Evolutionary conservation across 2,888 invertebrate species (phyloP).

Genomic region (Parnassius smintheus): DNA sequence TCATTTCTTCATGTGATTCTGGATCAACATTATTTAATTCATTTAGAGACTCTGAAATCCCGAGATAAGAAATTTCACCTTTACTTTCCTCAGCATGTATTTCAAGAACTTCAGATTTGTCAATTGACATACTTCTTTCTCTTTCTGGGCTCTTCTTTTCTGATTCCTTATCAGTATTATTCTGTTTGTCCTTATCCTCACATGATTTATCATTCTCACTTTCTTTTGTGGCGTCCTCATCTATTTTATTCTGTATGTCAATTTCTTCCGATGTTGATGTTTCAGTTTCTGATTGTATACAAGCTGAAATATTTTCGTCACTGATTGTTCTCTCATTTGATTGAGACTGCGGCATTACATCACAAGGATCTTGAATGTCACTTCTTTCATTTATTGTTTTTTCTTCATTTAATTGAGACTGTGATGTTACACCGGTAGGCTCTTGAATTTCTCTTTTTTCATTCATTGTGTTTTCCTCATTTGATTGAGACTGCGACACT

Average conservation of each 20-base stretch:
- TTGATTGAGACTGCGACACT: background rate
- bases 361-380: slow-evolving; percentile 18
- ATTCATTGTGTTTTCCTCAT: slow-evolving; percentile 6
- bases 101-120: slow-evolving; percentile 66
- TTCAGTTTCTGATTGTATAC: background rate
- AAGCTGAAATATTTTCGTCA: background rate
- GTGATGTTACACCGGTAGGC: slow-evolving; percentile 36
- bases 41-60: slow-evolving; percentile 45
- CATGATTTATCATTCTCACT: background rate
- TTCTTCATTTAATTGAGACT: slow-evolving; percentile 7
- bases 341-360: slow-evolving; percentile 9
- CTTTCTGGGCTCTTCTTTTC: slow-evolving; percentile 47
- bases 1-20: slow-evolving; percentile 32
- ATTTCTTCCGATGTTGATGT: background rate
- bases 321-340: slow-evolving; percentile 3
- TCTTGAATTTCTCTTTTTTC: slow-evolving; percentile 28
- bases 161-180: slow-evolving; percentile 35
- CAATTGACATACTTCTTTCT: slow-evolving; percentile 52
- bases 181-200: slow-evolving; percentile 29
- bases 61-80: slow-evolving; percentile 55
- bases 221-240: slow-evolving; percentile 33
- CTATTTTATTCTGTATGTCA: slow-evolving; percentile 34
- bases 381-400: slow-evolving; percentile 11
- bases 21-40: slow-evolving; percentile 37
- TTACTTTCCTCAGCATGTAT: slow-evolving; percentile 64